Evolutionary conservation across 2,113 vertebrate species (phyloP).

Genomic region (Cathartes aura): DNA sequence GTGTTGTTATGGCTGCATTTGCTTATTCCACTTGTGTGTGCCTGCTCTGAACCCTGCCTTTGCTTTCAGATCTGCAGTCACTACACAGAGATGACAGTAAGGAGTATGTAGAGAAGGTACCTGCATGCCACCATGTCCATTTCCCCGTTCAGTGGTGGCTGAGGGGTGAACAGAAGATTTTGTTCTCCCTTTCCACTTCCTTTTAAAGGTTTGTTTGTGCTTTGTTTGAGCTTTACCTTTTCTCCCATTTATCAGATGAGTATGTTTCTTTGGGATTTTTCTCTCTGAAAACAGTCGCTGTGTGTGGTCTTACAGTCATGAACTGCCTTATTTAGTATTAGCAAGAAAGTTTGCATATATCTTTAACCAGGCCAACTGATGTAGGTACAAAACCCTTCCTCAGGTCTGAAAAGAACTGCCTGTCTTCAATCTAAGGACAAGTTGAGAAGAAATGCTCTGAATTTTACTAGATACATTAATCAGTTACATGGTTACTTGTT

Average conservation of each 20-base stretch:
- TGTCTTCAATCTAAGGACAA: background rate
- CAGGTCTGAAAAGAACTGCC: background rate
- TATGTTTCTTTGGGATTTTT: conserved; percentile 22
- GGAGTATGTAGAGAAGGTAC: background rate
- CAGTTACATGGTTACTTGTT: background rate
- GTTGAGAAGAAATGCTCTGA: background rate
- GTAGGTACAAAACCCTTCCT: background rate
- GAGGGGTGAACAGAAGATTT: background rate
- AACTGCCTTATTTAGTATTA: conserved; percentile 29
- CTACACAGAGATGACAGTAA: background rate
- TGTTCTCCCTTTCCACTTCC: background rate
- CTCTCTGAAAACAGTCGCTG: background rate
- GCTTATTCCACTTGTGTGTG: background rate
- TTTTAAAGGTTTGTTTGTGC: conserved; percentile 30
- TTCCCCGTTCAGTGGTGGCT: background rate
- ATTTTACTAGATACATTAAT: background rate
- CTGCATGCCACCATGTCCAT: background rate
- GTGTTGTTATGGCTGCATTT: background rate
- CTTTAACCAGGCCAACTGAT: background rate
- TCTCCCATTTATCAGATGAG: conserved; percentile 16
- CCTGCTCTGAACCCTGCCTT: background rate
- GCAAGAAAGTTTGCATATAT: background rate
- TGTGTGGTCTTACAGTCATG: background rate
- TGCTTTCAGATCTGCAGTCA: background rate
- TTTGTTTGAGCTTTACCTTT: conserved; percentile 17